Conservation (phyloP, 2,113 vertebrate species). For the Pseudonaja textilis region DNA sequence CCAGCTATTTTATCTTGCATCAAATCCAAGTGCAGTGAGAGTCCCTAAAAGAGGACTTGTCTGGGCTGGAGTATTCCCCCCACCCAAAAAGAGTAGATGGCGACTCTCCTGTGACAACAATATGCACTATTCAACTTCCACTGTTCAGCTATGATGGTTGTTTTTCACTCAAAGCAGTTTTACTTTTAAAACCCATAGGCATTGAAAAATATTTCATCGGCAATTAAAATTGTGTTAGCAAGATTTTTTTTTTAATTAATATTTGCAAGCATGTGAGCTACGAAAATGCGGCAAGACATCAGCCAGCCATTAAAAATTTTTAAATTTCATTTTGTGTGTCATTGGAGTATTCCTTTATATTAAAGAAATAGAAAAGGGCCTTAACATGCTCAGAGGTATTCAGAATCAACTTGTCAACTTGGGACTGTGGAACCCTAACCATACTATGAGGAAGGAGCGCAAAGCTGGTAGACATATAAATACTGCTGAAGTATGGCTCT, state of each 20-base stretch:
- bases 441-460: not conserved
- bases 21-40: not conserved
- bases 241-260: constrained; percentile 8
- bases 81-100: not conserved
- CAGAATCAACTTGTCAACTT: not conserved
- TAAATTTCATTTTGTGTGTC: not conserved
- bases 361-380: not conserved
- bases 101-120: not conserved
- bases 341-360: not conserved
- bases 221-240: constrained; percentile 11
- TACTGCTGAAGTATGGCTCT: not conserved
- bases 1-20: not conserved
- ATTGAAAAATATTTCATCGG: constrained; percentile 4
- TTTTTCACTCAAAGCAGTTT: constrained; percentile 3
- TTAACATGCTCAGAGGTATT: not conserved
- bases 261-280: not conserved
- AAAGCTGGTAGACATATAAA: not conserved
- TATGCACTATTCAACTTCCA: constrained; percentile 4
- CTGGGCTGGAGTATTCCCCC: not conserved
- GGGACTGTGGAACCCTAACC: not conserved
- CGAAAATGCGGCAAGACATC: not conserved
- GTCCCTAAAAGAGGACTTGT: not conserved
- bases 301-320: not conserved
- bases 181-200: constrained; percentile 7
- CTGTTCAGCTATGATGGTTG: not conserved